These are phyloP conservation scores for Gnatocerus cornutus DNA, from an alignment of 2,888 invertebrate species.

Conservation along the genomic window DNA sequence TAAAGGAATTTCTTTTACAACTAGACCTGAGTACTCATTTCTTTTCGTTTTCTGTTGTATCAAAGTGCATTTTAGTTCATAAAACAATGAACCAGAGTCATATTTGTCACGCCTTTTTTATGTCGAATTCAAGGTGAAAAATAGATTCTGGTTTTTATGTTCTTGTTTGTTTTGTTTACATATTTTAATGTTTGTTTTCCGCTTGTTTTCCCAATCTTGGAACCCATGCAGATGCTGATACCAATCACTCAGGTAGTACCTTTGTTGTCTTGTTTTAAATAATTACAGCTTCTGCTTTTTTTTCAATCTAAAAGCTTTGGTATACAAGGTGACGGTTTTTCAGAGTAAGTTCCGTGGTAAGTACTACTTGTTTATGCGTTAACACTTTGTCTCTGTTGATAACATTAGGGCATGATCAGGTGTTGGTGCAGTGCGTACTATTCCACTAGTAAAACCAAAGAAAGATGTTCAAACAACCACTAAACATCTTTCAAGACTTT, in stretches of 20 bases:
- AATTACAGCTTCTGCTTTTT: constrained; percentile 48
- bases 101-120: background rate
- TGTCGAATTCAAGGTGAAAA: background rate
- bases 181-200: constrained; percentile 57
- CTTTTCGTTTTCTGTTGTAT: constrained; percentile 14
- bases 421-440: constrained; percentile 32
- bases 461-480: too few relatives aligned
- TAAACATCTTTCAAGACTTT: too few relatives aligned
- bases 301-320: constrained; percentile 35
- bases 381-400: constrained; percentile 18
- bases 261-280: constrained; percentile 61
- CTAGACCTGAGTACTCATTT: constrained; percentile 31
- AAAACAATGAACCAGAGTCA: background rate
- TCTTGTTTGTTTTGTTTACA: constrained; percentile 56
- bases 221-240: constrained; percentile 67
- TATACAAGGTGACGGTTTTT: constrained; percentile 34
- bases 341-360: constrained; percentile 28
- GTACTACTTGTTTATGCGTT: constrained; percentile 19
- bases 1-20: constrained; percentile 1
- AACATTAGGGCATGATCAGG: constrained; percentile 9
- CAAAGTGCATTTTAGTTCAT: background rate
- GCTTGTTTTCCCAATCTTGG: constrained; percentile 65
- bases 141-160: constrained; percentile 15
- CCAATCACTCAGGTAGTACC: constrained; percentile 69
- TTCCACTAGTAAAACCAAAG: background rate